phyloP scores from a whole-genome alignment of 2,888 invertebrate genomes.

The Linyphia triangularis region DNA sequence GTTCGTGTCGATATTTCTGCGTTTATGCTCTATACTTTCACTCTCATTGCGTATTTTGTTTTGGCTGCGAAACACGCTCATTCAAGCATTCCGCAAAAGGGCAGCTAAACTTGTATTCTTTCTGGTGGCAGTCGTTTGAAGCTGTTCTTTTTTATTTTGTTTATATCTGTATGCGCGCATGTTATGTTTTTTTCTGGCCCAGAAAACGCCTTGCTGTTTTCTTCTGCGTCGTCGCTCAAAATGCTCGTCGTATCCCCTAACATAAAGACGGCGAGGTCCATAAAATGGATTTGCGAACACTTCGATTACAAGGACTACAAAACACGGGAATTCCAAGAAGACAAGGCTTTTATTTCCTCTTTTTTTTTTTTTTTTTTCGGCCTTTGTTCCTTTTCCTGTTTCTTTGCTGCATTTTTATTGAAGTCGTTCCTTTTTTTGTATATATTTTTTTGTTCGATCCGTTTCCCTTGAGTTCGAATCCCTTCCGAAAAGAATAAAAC shows the following conservation, averaged over 20 bases:
- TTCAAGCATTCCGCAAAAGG: slow-evolving; percentile 46
- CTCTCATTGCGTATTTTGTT: background rate
- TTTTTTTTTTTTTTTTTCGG: background rate
- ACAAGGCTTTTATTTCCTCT: slow-evolving; percentile 49
- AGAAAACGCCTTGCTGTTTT: background rate
- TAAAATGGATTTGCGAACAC: slow-evolving; percentile 73
- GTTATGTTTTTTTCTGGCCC: background rate
- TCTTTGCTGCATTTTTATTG: slow-evolving; percentile 15
- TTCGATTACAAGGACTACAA: slow-evolving; percentile 66
- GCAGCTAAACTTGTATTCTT: slow-evolving; percentile 15
- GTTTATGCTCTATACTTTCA: slow-evolving; percentile 34
- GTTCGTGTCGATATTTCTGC: slow-evolving; percentile 66
- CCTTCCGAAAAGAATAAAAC: slow-evolving; percentile 56
- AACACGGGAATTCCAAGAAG: slow-evolving; percentile 10
- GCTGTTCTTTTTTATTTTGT: background rate
- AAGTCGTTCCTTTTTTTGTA: background rate
- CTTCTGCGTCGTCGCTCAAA: slow-evolving; percentile 46
- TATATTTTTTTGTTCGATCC: slow-evolving; percentile 25
- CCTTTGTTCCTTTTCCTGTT: background rate
- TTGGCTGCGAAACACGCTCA: slow-evolving; percentile 23
- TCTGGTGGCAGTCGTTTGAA: slow-evolving; percentile 19
- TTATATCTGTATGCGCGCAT: background rate
- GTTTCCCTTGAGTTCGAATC: slow-evolving; percentile 7
- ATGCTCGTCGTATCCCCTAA: slow-evolving; percentile 53
- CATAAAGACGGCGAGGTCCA: slow-evolving; percentile 67